Base-by-base conservation (phyloP, 1,140 invertebrate genomes). In the Drosophila navojoa region DNA sequence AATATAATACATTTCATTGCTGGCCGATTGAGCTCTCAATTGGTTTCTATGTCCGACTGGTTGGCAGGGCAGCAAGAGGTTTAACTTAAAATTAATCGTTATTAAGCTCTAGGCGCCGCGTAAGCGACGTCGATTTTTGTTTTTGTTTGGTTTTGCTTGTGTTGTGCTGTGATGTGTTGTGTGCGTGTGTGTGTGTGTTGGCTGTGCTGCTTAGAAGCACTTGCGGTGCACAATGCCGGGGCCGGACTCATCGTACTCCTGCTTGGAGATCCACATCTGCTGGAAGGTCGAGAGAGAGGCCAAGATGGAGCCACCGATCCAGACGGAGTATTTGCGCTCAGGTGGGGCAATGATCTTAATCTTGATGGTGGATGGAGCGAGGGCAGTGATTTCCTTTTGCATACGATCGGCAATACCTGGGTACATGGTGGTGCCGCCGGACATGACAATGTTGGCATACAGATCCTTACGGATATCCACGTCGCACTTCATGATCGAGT, bases 401-500 rank as follows among this genome's bases (percentile, higher is more conserved):
- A 97, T 97, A 71, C 96, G 94, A 92, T 97, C 97, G 81, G 96
- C 96, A 92, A 94, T 94, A 93, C 97, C 97, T 59, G 98, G 97
- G 93, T 97, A 98, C 98, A 98, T 98, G 93, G 97, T 98, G 94
- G 98, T 98, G 93, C 98, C 98, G 91, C 98, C 98, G 74, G 97
- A 98, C 85, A 98, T 95, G 73, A 98, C 98, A 77, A 97, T 98
- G 95, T 98, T 98, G 93, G 97, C 97, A 93, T 98, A 98, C 93
- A 98, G 93, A 93, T 98, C 97, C 94, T 97, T 97, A 94, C 96
- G 95, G 94, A 97, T 97, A 92, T 98, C 97, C 27, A 98, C 96
- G 92, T 98, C 97, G 93, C 97, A 98, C 94, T 98, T 98, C 97
- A 98, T 98, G 94, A 99, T 98, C 77, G 97, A 98, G 94, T 98